Evolutionary conservation across 2,888 invertebrate genomes (phyloP).

Genomic region (Smittia sp.): DNA sequence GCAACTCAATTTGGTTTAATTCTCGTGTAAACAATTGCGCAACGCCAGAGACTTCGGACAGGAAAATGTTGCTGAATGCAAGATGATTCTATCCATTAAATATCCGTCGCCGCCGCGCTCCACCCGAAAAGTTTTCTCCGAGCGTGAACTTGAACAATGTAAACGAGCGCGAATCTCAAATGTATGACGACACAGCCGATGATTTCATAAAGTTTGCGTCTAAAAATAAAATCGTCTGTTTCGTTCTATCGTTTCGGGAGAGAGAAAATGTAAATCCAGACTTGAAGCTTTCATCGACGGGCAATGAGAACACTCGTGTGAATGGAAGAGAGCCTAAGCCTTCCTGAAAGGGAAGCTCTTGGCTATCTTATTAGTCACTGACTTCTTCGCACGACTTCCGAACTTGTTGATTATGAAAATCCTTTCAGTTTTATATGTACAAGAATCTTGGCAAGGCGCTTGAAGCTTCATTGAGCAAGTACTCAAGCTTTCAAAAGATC

Average conservation of each 20-base stretch:
- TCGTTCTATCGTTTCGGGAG: not conserved
- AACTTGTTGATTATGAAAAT: too few relatives aligned
- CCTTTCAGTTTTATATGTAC: too few relatives aligned
- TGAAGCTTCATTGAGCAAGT: too few relatives aligned
- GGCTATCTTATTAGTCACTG: not conserved
- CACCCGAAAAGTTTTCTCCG: too few relatives aligned
- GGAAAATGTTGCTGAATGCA: not conserved
- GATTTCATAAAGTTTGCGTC: slow-evolving; percentile 31
- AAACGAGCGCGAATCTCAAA: not conserved
- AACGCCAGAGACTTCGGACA: not conserved
- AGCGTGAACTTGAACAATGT: slow-evolving; percentile 1
- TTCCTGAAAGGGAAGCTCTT: too few relatives aligned
- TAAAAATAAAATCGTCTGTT: slow-evolving; percentile 32
- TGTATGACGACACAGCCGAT: slow-evolving; percentile 16
- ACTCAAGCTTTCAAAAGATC: too few relatives aligned
- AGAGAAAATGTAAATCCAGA: slow-evolving; percentile 14
- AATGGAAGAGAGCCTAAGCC: not conserved
- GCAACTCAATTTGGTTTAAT: not conserved
- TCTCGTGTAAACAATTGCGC: slow-evolving; percentile 12
- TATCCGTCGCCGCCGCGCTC: too few relatives aligned
- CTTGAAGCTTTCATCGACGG: not conserved
- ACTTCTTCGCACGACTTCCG: too few relatives aligned
- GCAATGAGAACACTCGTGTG: not conserved
- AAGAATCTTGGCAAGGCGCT: too few relatives aligned
- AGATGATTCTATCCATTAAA: too few relatives aligned